phyloP scores from a whole-genome alignment of 53 echinoderm and acorn worm genomes.

The Zoroaster sp. region DNA sequence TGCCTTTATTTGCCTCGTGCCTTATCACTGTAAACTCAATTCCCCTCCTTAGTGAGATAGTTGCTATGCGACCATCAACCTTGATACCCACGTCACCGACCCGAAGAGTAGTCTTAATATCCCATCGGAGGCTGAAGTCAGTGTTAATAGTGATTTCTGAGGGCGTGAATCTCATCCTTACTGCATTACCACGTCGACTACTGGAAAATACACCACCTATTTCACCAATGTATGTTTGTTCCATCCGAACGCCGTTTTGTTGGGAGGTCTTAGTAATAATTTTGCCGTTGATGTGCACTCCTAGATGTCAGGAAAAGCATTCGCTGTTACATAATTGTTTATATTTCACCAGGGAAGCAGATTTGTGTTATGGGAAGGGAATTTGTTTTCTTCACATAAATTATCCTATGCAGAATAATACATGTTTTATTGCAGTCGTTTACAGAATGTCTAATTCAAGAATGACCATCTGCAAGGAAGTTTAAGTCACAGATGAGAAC shows the following conservation, averaged over 20 bases:
- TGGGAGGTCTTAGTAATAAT: conserved; percentile 13
- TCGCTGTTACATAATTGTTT: not conserved
- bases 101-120: conserved; percentile 3
- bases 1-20: conserved; percentile 39
- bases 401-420: too few species aligned
- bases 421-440: too few species aligned
- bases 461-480: too few species aligned
- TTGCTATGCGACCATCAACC: conserved; percentile 55
- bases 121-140: conserved; percentile 53
- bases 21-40: conserved; percentile 62
- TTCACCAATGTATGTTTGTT: conserved; percentile 59
- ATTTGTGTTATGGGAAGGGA: too few species aligned
- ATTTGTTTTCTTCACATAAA: too few species aligned
- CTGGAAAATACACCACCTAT: conserved; percentile 45
- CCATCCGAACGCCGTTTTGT: conserved; percentile 16
- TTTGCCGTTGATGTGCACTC: conserved; percentile 63
- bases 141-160: conserved; percentile 46
- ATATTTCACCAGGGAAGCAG: too few species aligned
- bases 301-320: not conserved
- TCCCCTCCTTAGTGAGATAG: conserved; percentile 38
- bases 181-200: not conserved
- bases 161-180: conserved; percentile 36
- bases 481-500: not conserved
- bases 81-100: conserved; percentile 44
- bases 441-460: too few species aligned